These are phyloP conservation scores for Mormyrops attenuatus DNA, from an alignment of 2,797 vertebrate species.

Conservation along the genomic window DNA sequence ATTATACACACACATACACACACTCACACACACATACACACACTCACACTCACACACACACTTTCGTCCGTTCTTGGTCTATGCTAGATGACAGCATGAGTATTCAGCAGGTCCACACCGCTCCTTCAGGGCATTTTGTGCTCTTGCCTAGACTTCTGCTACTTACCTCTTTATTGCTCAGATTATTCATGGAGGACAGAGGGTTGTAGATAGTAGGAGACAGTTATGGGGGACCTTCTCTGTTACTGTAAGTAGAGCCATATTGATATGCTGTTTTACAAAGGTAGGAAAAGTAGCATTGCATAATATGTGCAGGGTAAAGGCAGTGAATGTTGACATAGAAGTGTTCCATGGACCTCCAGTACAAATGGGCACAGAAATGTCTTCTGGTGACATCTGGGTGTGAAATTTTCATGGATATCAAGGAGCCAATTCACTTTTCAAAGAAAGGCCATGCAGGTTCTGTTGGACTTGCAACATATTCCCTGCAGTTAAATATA, in stretches of 20 bases:
- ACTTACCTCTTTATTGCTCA: neutral
- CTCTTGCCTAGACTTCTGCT: neutral
- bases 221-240: neutral
- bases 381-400: neutral
- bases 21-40: neutral
- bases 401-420: slow-evolving; percentile 1
- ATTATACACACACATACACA: neutral
- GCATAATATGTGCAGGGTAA: neutral
- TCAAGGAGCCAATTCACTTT: slow-evolving; percentile 4
- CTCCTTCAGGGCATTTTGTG: neutral
- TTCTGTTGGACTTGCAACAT: neutral
- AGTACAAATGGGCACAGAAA: slow-evolving; percentile 4
- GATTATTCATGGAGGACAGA: neutral
- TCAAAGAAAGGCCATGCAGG: neutral
- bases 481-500: neutral
- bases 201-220: neutral
- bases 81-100: neutral
- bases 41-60: neutral
- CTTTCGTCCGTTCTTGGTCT: neutral
- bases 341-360: neutral
- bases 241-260: neutral
- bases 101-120: neutral
- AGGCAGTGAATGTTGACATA: neutral
- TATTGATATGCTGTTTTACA: neutral
- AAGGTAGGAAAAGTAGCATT: neutral